Evolutionary conservation across 2,888 invertebrate genomes (phyloP).

Genomic region (Clunio marinus): DNA sequence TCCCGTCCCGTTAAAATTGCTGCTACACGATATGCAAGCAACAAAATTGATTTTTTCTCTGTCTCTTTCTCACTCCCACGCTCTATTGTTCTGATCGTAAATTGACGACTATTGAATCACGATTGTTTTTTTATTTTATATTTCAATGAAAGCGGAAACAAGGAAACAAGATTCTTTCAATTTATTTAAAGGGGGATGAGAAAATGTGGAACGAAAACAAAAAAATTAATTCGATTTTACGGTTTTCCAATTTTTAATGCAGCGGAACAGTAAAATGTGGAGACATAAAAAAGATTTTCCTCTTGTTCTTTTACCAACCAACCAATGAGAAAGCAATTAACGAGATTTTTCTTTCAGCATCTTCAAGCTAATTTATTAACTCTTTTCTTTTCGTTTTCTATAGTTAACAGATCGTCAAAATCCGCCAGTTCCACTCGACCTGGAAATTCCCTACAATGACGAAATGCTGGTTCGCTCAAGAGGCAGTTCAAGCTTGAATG

Average conservation of each 20-base stretch:
- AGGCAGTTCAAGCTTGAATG: conserved; percentile 8
- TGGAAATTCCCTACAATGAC: conserved; percentile 63
- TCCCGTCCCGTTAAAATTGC: too few relatives aligned
- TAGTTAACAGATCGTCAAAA: conserved; percentile 50
- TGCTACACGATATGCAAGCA: too few relatives aligned
- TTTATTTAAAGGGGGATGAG: neutral
- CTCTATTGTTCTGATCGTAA: too few relatives aligned
- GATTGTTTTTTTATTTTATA: conserved; percentile 26
- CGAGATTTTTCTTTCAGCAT: neutral
- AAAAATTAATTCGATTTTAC: conserved; percentile 10
- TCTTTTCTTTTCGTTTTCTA: neutral
- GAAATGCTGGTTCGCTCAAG: conserved; percentile 45
- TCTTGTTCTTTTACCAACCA: too few relatives aligned
- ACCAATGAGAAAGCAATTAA: neutral
- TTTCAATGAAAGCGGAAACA: neutral
- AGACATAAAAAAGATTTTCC: neutral
- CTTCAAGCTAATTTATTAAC: neutral
- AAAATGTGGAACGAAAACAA: too few relatives aligned
- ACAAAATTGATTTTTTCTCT: conserved; percentile 23
- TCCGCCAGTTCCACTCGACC: conserved; percentile 62
- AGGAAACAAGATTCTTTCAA: neutral
- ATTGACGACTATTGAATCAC: conserved; percentile 27
- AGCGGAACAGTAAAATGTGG: neutral
- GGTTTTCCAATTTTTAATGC: neutral
- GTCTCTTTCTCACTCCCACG: too few relatives aligned